Percentiles rank a stretch among this genome's conserved stretches.
Evolutionary conservation across 1,140 invertebrate species (phyloP).

Genomic region (Caerostris extrusa): DNA sequence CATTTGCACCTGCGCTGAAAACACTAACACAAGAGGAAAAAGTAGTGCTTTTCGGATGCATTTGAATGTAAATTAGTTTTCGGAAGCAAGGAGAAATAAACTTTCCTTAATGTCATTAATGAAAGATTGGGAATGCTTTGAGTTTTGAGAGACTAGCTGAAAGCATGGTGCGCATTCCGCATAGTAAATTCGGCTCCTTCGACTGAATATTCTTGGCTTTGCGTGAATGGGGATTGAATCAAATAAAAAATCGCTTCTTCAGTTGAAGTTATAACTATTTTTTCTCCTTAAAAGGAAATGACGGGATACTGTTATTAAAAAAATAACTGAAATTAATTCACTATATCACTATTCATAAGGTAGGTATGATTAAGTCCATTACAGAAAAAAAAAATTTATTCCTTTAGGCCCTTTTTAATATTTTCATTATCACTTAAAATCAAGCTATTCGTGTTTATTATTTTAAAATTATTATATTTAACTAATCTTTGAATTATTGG

Average conservation of each 20-base stretch:
- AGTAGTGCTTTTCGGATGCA: background rate
- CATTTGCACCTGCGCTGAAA: background rate
- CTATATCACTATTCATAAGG: too few species aligned
- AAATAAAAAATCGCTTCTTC: background rate
- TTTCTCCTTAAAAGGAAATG: background rate
- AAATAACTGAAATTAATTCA: too few species aligned
- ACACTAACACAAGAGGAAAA: background rate
- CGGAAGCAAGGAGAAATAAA: conserved; percentile 32
- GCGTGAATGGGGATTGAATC: background rate
- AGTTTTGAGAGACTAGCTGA: background rate
- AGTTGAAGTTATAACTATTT: background rate
- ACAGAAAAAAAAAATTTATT: too few species aligned
- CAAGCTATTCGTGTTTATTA: too few species aligned
- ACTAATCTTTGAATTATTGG: too few species aligned
- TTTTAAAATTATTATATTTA: too few species aligned
- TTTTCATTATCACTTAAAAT: too few species aligned
- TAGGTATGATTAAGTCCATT: too few species aligned
- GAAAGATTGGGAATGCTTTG: background rate
- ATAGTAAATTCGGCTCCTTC: background rate
- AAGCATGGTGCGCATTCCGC: background rate
- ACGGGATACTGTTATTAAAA: background rate
- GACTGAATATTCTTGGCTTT: background rate
- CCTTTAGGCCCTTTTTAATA: too few species aligned
- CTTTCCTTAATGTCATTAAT: conserved; percentile 2
- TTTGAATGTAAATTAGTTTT: conserved; percentile 48